phyloP scores from a whole-genome alignment of 2,888 invertebrate genomes.

The Phortica magna region DNA sequence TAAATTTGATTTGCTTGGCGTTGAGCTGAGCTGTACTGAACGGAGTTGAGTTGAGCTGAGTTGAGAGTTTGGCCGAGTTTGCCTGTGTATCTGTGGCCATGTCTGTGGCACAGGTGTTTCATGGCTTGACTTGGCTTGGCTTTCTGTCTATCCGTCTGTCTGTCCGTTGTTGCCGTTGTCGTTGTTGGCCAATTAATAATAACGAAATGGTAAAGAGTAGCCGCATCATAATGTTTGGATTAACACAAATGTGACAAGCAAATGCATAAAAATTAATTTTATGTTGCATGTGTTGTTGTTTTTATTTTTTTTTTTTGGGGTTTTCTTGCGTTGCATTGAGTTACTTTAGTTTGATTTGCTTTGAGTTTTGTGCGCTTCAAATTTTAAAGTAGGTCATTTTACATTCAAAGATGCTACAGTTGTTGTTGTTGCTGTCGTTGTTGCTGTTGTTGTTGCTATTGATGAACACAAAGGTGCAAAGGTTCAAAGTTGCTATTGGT shows the following conservation, averaged over 20 bases:
- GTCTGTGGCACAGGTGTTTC: constrained; percentile 16
- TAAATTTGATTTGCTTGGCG: constrained; percentile 55
- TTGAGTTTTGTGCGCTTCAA: neutral
- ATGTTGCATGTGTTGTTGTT: neutral
- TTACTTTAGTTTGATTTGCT: neutral
- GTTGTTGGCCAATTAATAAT: constrained; percentile 63
- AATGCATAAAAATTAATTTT: constrained; percentile 64
- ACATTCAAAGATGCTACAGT: neutral
- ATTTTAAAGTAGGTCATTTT: neutral
- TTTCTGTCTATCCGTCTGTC: neutral
- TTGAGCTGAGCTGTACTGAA: neutral
- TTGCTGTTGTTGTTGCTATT: neutral
- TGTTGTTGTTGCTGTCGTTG: neutral
- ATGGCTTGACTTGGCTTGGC: neutral
- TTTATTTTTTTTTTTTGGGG: neutral
- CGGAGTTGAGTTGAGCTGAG: neutral
- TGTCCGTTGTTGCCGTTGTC: constrained; percentile 21
- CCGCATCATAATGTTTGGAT: constrained; percentile 68
- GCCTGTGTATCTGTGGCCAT: neutral
- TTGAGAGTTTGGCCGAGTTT: neutral
- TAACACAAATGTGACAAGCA: constrained; percentile 68
- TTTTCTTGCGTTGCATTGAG: neutral
- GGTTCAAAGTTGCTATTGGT: no score
- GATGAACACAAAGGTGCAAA: neutral
- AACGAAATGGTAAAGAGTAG: constrained; percentile 54